These are phyloP conservation scores for Scylla paramamosain DNA, from an alignment of 1,140 invertebrate species.

Conservation along the genomic window DNA sequence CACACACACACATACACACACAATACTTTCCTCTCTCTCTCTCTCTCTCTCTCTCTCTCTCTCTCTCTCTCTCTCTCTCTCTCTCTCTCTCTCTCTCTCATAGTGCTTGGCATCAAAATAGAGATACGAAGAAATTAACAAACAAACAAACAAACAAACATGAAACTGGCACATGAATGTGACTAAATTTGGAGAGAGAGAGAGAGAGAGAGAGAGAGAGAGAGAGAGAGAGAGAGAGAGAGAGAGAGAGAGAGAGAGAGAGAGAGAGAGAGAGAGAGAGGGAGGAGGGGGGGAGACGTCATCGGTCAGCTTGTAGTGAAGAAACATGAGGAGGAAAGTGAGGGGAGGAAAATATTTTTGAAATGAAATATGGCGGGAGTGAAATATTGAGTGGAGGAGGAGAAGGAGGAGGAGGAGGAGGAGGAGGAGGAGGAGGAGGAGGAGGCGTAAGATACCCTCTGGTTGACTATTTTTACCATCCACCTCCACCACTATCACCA, in stretches of 20 bases:
- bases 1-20: not conserved
- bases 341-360: not conserved
- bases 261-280: conserved; percentile 1
- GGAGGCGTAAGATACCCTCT: not conserved
- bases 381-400: not conserved
- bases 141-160: not conserved
- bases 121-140: not conserved
- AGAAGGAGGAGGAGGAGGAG: not conserved
- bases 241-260: conserved; percentile 18
- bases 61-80: conserved; percentile 20
- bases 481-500: not conserved
- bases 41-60: conserved; percentile 11
- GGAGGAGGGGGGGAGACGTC: not conserved
- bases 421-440: not conserved
- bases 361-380: not conserved
- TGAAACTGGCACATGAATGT: not conserved
- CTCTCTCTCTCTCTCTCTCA: conserved; percentile 1
- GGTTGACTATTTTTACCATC: not conserved
- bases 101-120: not conserved
- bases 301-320: not conserved
- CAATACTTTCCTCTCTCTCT: not conserved
- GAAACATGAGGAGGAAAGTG: not conserved
- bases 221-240: not conserved
- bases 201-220: conserved; percentile 1
- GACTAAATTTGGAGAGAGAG: conserved; percentile 1